These are phyloP conservation scores for Actinernus sp. DNA, from an alignment of 92 coral and sea anemone species.

Conservation along the genomic window DNA sequence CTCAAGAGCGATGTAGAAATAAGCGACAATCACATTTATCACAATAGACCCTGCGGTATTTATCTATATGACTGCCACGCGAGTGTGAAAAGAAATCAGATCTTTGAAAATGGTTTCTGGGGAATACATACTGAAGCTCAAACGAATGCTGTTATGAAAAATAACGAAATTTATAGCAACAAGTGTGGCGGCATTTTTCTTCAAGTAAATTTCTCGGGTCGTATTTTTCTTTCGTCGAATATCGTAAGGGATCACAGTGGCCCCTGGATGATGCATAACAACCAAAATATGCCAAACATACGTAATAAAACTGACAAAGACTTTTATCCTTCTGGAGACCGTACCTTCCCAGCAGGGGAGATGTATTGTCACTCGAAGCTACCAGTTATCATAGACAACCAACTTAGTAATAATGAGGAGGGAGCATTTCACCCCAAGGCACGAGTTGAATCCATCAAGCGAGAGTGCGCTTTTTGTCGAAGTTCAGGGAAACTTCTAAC, in stretches of 20 bases:
- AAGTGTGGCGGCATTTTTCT: constrained; percentile 80
- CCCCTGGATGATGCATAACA: constrained; percentile 47
- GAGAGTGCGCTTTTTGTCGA: constrained; percentile 66
- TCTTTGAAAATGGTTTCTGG: constrained; percentile 74
- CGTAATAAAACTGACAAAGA: too few relatives aligned
- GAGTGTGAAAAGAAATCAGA: constrained; percentile 25
- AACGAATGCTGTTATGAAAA: constrained; percentile 41
- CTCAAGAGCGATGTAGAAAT: too few relatives aligned
- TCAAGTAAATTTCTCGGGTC: constrained; percentile 53
- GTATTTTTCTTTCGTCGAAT: constrained; percentile 52
- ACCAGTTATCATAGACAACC: constrained; percentile 34
- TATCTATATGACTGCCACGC: constrained; percentile 42
- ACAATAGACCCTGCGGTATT: constrained; percentile 71
- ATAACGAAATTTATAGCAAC: constrained; percentile 66
- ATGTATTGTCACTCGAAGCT: constrained; percentile 14
- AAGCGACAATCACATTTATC: constrained; percentile 67
- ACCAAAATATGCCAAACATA: neutral
- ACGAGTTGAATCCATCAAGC: neutral
- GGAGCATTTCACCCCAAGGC: constrained; percentile 56
- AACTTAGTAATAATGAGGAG: constrained; percentile 40
- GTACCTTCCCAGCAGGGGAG: constrained; percentile 7
- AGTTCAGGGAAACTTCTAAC: constrained; percentile 11
- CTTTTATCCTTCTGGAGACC: too few relatives aligned
- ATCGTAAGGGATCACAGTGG: constrained; percentile 71
- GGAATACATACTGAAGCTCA: constrained; percentile 52